phyloP scores from a whole-genome alignment of 2,797 vertebrate genomes.

The Periophthalmus magnuspinnatus region DNA sequence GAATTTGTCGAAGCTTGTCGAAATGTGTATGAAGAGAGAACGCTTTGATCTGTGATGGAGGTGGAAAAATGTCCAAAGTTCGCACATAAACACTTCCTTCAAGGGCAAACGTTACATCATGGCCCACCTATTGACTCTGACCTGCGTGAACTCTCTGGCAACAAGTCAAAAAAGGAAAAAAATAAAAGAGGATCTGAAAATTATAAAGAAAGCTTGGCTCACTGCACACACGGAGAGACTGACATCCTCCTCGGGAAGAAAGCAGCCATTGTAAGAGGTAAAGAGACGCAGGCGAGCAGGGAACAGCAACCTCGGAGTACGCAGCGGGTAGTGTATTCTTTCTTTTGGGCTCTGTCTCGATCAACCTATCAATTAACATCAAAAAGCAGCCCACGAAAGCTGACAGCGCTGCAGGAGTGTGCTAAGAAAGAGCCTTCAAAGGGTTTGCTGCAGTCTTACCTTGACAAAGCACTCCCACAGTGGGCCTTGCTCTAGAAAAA shows the following conservation, averaged over 20 bases:
- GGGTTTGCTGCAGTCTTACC: slow-evolving; percentile 33
- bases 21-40: slow-evolving; percentile 38
- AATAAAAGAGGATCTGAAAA: slow-evolving; percentile 52
- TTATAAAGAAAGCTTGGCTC: slow-evolving; percentile 38
- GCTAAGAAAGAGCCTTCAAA: slow-evolving; percentile 40
- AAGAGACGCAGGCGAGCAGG: slow-evolving; percentile 27
- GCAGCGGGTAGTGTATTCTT: slow-evolving; percentile 46
- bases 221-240: slow-evolving; percentile 33
- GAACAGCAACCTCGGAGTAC: slow-evolving; percentile 44
- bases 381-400: slow-evolving; percentile 51
- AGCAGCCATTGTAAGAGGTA: slow-evolving; percentile 40
- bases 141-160: slow-evolving; percentile 30
- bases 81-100: slow-evolving; percentile 68
- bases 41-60: slow-evolving; percentile 32
- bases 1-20: not conserved
- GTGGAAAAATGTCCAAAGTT: slow-evolving; percentile 33
- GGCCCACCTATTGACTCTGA: slow-evolving; percentile 48
- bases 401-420: slow-evolving; percentile 56
- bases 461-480: slow-evolving; percentile 43
- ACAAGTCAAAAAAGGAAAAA: slow-evolving; percentile 46
- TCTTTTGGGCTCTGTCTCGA: slow-evolving; percentile 47
- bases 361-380: slow-evolving; percentile 75
- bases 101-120: slow-evolving; percentile 42
- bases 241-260: slow-evolving; percentile 46
- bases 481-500: slow-evolving; percentile 22